Base-by-base conservation (phyloP, 1,140 invertebrate genomes). In the Magallana gigas region DNA sequence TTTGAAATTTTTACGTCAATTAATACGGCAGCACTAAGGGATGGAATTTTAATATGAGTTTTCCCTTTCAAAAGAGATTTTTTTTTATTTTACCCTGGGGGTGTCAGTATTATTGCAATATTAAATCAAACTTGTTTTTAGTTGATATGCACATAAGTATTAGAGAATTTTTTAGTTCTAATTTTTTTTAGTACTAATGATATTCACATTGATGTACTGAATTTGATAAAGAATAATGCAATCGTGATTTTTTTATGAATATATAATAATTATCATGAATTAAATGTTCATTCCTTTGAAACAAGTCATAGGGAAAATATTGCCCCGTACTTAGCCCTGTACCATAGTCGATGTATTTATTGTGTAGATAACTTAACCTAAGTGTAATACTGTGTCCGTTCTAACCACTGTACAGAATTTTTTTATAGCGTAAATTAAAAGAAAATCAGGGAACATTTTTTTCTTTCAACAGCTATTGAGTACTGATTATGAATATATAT, bases 381-480 rank as follows among this genome's bases (percentile, higher is more conserved):
- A 76, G 23, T 29, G 23, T 12, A 76, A 76, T 36, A 29, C 23
- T 29, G n/a, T 23, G 18, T 29, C 23, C 23, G 36, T 36, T 76
- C 68, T 76, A 76, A 76, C 68, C 68, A 76, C 8, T 76, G 68
- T 76, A 76, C 68, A 76, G 23, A 36, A 29, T 76, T 76, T 71
- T 71, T 76, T 18, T 76, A 76, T 76, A 76, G 23, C 36, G 29
- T 76, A 36, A 76, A 76, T 76, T 76, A 23, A 76, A 76, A n/a
- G 23, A 76, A 76, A 36, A 76, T 76, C 68, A 76, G 68, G 68
- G 68, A 76, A 76, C 68, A 76, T 76, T 76, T 71, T 71, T 68
- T 29, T 23, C 23, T 23, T 23, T 71, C 68, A 71, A 29, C 68
- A 71, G 36, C 8, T 76, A 12, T 76, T 76, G 23, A 76, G 68